Evolutionary conservation across 2,888 invertebrate species (phyloP).

Genomic region (Lampropteryx suffumata): DNA sequence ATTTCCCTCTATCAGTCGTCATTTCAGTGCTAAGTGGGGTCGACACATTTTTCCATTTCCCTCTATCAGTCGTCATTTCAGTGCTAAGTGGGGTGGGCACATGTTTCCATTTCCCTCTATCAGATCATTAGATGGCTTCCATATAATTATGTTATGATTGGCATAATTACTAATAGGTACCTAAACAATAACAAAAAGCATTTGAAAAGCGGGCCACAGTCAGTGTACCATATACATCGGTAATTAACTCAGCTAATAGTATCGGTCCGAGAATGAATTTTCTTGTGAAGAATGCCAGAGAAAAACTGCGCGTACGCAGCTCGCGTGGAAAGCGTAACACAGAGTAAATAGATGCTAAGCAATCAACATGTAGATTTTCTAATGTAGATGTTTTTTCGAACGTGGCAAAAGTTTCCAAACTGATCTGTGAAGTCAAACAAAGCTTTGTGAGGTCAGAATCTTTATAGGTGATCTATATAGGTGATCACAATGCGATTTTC

Average conservation of each 20-base stretch:
- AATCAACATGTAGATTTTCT: conserved; percentile 21
- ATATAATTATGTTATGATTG: conserved; percentile 9
- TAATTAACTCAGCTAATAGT: conserved; percentile 73
- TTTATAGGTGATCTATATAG: too few relatives aligned
- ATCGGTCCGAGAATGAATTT: conserved; percentile 52
- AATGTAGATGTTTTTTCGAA: not conserved
- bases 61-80: too few relatives aligned
- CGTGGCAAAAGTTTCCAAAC: too few relatives aligned
- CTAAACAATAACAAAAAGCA: conserved; percentile 16
- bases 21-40: too few relatives aligned
- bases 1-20: too few relatives aligned
- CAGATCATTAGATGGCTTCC: too few relatives aligned
- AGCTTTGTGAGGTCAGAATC: too few relatives aligned
- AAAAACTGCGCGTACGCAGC: conserved; percentile 64
- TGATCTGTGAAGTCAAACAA: too few relatives aligned
- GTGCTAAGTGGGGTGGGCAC: too few relatives aligned
- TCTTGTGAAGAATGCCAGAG: conserved; percentile 71
- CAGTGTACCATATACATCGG: conserved; percentile 59
- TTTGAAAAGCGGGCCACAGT: conserved; percentile 53
- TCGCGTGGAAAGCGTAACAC: conserved; percentile 73
- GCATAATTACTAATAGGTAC: conserved; percentile 13
- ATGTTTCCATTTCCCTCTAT: too few relatives aligned
- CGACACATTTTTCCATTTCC: too few relatives aligned
- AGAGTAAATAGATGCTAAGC: conserved; percentile 14
- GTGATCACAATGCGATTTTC: too few relatives aligned